Percentiles rank a stretch among this genome's conserved stretches.
Conservation (phyloP, 1,140 invertebrate genomes). For the Brachionus angularis region DNA sequence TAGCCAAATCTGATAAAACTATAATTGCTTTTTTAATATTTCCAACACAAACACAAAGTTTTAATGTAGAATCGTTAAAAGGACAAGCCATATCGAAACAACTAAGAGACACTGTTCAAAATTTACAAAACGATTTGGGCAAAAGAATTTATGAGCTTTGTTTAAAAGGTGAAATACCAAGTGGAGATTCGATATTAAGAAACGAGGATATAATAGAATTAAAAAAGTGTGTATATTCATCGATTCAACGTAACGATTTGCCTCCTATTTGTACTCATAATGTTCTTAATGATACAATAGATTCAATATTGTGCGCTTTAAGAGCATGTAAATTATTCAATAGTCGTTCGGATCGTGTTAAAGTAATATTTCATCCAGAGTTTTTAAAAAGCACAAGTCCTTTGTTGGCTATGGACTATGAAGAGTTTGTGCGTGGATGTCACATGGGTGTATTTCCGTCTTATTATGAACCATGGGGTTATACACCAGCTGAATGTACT, state of each 20-base stretch:
- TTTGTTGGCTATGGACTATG: conserved; percentile 94
- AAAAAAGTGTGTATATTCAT: conserved; percentile 89
- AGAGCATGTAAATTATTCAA: conserved; percentile 92
- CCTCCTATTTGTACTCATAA: conserved; percentile 98
- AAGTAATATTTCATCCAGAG: conserved; percentile 98
- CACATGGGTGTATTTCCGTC: conserved; percentile 98
- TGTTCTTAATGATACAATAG: conserved; percentile 79
- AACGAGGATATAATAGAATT: conserved; percentile 86
- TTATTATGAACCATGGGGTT: conserved; percentile 99
- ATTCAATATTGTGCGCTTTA: conserved; percentile 77
- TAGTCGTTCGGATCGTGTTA: conserved; percentile 85
- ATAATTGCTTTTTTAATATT: conserved; percentile 98
- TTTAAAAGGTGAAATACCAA: conserved; percentile 81
- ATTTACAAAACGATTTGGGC: conserved; percentile 88
- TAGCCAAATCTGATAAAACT: conserved; percentile 77
- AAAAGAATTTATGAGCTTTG: conserved; percentile 90
- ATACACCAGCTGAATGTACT: conserved; percentile 98
- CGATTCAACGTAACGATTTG: conserved; percentile 72
- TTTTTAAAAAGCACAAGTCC: conserved; percentile 97
- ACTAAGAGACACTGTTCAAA: conserved; percentile 86
- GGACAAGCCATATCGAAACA: conserved; percentile 97
- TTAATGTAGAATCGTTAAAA: conserved; percentile 94
- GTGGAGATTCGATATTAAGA: conserved; percentile 73
- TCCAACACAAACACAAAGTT: conserved; percentile 93
- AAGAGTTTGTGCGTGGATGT: conserved; percentile 97